Percentiles rank a stretch among this genome's conserved stretches.
Evolutionary conservation across 2,113 vertebrate species (phyloP).

Genomic region (Pholis gunnellus): DNA sequence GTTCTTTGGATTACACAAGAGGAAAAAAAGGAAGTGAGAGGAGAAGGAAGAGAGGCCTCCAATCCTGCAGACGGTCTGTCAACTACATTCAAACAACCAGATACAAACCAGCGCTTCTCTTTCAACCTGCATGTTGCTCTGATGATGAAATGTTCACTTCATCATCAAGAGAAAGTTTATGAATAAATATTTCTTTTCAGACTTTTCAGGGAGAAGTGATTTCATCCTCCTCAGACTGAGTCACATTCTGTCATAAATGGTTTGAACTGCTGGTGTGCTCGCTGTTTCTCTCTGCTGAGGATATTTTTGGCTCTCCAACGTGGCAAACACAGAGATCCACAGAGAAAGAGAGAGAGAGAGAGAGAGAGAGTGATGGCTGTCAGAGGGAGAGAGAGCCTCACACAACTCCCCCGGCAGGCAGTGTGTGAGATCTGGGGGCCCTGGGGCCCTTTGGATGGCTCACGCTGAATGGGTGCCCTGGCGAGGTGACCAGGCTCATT

Average conservation of each 20-base stretch:
- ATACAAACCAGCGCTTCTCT: constrained; percentile 8
- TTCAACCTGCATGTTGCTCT: constrained; percentile 33
- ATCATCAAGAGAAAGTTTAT: constrained; percentile 33
- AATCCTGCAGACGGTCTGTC: constrained; percentile 44
- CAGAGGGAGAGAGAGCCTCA: constrained; percentile 55
- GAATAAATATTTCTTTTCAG: constrained; percentile 36
- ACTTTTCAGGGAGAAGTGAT: constrained; percentile 19
- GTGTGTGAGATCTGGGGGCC: constrained; percentile 75
- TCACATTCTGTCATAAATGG: constrained; percentile 29
- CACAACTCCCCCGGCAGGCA: constrained; percentile 52
- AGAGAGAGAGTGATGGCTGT: constrained; percentile 51
- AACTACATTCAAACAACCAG: constrained; percentile 21
- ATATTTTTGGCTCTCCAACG: constrained; percentile 60
- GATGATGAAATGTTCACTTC: constrained; percentile 23
- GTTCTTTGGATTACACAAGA: background rate
- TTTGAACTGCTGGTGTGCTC: constrained; percentile 39
- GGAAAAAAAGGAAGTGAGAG: constrained; percentile 14
- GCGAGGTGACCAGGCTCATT: constrained; percentile 76
- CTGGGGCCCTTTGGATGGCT: constrained; percentile 64
- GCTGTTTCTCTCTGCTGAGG: constrained; percentile 32
- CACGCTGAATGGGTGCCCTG: constrained; percentile 71
- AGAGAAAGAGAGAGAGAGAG: constrained; percentile 25
- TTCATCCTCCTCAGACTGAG: constrained; percentile 43
- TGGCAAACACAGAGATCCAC: constrained; percentile 28
- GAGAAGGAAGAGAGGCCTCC: constrained; percentile 3